Evolutionary conservation across 1,140 invertebrate genomes (phyloP), one percentile per base, ranked within the genome.

Genomic region (Heterodera schachtii): DNA sequence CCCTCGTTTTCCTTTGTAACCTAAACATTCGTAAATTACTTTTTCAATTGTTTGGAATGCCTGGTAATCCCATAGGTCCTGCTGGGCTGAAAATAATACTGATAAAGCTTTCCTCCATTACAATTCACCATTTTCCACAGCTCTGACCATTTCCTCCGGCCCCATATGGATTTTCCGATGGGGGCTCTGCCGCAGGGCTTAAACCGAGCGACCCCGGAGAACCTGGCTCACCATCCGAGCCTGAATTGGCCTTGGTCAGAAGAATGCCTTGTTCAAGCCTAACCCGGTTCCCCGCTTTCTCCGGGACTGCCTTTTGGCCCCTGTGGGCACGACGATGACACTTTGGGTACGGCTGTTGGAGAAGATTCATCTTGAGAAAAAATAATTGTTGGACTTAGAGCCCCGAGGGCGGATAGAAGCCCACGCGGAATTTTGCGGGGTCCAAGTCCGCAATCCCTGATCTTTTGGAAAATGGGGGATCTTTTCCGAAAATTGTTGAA

Each of bases 1-100:
- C 66, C 83, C 83, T 49, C 83, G 71, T 66, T 82, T 85, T 49
- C 83, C 83, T 71, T 84, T 84, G 19, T 85, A 85, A n/a, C 83
- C 83, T 64, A 64, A 64, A 52, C 52, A 16, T n/a, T 64, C 16
- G 19, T 11, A 5, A 4, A 16, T 19, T 16, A 60, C 3, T 60
- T 3, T 60, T 4, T 64, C 11, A 2, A 19, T 64, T 64, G 11
- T 64, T 64, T 64, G 57, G 47, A 52, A 71, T 52, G n/a, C 83
- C 83, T 70, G 83, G 79, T 19, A 13, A 64, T 64, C 57, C 57
- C 13, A 19, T 19, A 73, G 83, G 83, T 47, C 83, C 83, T 60
- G 82, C 83, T 19, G 83, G 83, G 64, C 83, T 84, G 44, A 82
- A 79, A 77, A 31, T 57, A 6, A 8, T 2, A 16, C 46, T 13